Evolutionary conservation across 64 coral and sea anemone genomes (phyloP), one percentile per base, ranked within the genome.

Genomic region (Montipora foliosa): DNA sequence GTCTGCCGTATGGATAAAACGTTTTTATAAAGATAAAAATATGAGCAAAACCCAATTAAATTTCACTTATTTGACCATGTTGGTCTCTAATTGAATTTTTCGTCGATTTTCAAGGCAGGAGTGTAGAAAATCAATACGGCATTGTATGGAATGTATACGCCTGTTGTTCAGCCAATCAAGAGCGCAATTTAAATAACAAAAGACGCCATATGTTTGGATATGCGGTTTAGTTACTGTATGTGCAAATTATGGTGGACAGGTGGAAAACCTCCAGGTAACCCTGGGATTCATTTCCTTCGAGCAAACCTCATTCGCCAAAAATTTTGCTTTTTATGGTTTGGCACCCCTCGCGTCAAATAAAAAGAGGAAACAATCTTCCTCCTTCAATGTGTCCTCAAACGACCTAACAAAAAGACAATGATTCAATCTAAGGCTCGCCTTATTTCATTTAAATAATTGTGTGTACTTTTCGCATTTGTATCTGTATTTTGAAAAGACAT

Each of bases 171-270:
- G 64, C 75, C 92, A 88, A 93, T 93, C 81, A 93, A 44, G 64
- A 77, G 24, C 5, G 46, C 11, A 66, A 93, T 93, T 87, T 93
- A 82, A 76, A 93, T 88, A 75, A 76, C 84, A 93, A 93, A 87
- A 75, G 77, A 88, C 47, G 92, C 80, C 60, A 88, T 53, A 71
- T 44, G 67, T 86, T 86, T n/a, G 66, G 44, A 67, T 71, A 72
- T 16, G 22, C 2, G 82, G 46, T 17, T 48, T 51, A 59, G 49
- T 86, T 71, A 37, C 37, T 37, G 37, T 46, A 50, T 17, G 82
- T 50, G 45, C 45, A 70, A 71, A 49, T 72, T 48, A 37, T 71
- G 82, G 66, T 10, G 1, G 66, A 51, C 82, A 86, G 82, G 82
- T 86, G 82, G 82, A 72, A 86, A 11, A n/a, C 70, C 44, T 66